These are phyloP conservation scores for Eupeodes latifasciatus DNA, from an alignment of 2,888 invertebrate genomes.

Conservation along the genomic window DNA sequence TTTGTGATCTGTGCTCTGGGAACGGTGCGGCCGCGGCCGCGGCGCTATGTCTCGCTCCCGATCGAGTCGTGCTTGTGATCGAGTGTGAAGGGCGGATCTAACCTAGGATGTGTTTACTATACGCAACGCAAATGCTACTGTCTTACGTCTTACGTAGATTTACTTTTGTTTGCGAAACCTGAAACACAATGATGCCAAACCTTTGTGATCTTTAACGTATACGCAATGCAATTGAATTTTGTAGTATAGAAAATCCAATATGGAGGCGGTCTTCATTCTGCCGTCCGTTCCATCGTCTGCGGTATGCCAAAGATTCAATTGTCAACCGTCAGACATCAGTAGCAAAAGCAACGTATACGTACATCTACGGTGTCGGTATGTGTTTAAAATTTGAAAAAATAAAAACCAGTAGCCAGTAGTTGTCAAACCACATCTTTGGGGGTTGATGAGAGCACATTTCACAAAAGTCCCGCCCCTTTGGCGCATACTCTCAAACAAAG, in stretches of 20 bases:
- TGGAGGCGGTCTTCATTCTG: slow-evolving; percentile 21
- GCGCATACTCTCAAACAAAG: slow-evolving; percentile 60
- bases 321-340: slow-evolving; percentile 44
- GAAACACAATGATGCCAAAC: slow-evolving; percentile 38
- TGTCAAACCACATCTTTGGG: slow-evolving; percentile 71
- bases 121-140: slow-evolving; percentile 48
- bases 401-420: slow-evolving; percentile 68
- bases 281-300: too few relatives aligned
- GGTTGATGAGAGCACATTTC: slow-evolving; percentile 59
- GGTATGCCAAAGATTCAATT: slow-evolving; percentile 25
- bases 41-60: slow-evolving; percentile 65
- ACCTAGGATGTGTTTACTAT: slow-evolving; percentile 36
- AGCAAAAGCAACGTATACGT: slow-evolving; percentile 19
- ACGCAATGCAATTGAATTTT: neutral
- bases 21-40: slow-evolving; percentile 23
- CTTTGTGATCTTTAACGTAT: neutral
- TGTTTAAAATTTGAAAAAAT: neutral
- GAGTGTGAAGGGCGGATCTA: slow-evolving; percentile 67
- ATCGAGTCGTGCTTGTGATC: slow-evolving; percentile 51
- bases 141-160: slow-evolving; percentile 18
- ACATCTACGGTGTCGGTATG: slow-evolving; percentile 41
- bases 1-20: neutral
- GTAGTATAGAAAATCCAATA: slow-evolving; percentile 15
- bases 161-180: slow-evolving; percentile 22
- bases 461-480: slow-evolving; percentile 42